Base-by-base conservation (phyloP, 2,888 invertebrate species). In the Hoplodrina ambigua region DNA sequence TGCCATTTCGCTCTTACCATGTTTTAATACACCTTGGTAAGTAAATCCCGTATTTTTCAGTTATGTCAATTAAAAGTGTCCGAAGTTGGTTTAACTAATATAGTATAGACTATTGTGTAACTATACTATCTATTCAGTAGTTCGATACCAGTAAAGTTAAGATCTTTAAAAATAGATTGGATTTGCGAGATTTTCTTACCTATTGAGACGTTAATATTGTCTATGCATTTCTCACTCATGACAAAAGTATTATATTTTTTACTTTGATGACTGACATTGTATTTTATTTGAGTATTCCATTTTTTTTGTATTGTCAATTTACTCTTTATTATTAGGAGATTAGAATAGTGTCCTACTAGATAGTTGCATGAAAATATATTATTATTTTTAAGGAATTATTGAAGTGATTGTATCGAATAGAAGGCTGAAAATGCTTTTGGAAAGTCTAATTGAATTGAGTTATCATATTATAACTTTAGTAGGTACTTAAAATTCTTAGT, bases 401-500 rank as follows among this genome's bases (percentile, higher is more conserved):
- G 75, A 75, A 84, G 84, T 80, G 75, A 83, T 86, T 72, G 82
- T 78, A 86, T 81, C 85, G 85, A 87, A 86, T 86, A 86, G 87
- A 82, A 83, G 84, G 83, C 82, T 85, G 84, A 81, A 66, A 74
- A 71, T 72, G 72, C 72, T 75, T 66, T 69, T 75, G 71, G 78
- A 84, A 71, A 80, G 84, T 80, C 75, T 41, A 83, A 80, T 71
- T 80, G 65, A 76, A 78, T 73, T 69, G 69, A 79, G 85, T 85
- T 80, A 81, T 73, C 69, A 85, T 78, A 82, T 78, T 78, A 61
- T 79, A 80, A 82, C 67, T 77, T 77, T 74, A 77, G 81, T 81
- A 85, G 82, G 87, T 90, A 89, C 88, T 89, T 87, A 89, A 86
- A 84, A 75, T 83, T 86, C 80, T 83, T 86, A 84, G 71, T 77